Evolutionary conservation across 2,113 vertebrate genomes (phyloP), one percentile per base, ranked within the genome.

Genomic region (Serinus canaria): DNA sequence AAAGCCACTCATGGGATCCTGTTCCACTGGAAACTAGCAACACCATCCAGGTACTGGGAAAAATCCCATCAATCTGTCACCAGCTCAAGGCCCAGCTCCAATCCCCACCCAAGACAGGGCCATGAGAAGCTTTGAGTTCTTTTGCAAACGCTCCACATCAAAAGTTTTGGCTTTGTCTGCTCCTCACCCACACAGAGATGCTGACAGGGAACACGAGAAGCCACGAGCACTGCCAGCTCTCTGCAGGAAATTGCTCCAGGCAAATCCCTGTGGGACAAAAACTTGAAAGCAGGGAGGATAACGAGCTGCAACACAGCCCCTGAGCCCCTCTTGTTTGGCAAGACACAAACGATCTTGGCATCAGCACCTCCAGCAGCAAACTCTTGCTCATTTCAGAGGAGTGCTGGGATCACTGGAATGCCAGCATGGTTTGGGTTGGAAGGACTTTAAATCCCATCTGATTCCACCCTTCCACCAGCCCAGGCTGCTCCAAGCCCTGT

Each of bases 181-280:
- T 80, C 63, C 50, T 64, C 20, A 3, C 76, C 92, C 83, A 81
- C 33, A 0, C 80, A 39, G 14, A 53, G 74, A 30, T 62, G 62
- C 44, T 49, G 52, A 15, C 12, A 4, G 60, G 67, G n/a, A 83
- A 33, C 3, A 10, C 0, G 4, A 46, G 1, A 2, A 80, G 35
- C 59, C 9, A 46, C 46, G 70, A 73, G 35, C 74, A 3, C 43
- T 9, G 63, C 43, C 87, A 82, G 73, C 81, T 89, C 44, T 5
- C n/a, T 33, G 17, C 41, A 23, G 22, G 44, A 47, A 88, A 83
- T 8, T 0, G 3, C 91, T 79, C 2, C 1, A 55, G 79, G 90
- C 25, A 67, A 33, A 85, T 22, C n/a, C 53, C 47, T 4, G 30
- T 0, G 35, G 31, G 68, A 59, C 39, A 92, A 56, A 22, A 14